Conservation (phyloP, 2,888 invertebrate genomes). For the Slavum lentiscoides region DNA sequence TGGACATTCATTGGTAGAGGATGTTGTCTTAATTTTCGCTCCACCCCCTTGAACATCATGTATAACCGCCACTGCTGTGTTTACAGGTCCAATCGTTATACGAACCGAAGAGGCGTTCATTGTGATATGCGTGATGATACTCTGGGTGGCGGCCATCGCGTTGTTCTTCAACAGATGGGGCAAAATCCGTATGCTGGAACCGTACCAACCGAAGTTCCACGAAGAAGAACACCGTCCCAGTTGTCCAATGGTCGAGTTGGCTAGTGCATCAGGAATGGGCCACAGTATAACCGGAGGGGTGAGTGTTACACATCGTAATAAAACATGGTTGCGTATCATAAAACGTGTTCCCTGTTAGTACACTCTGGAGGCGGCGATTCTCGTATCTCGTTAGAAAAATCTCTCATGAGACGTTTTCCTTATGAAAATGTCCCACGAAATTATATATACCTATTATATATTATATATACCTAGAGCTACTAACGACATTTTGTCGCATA, state of each 20-base stretch:
- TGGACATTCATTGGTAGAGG: too few species aligned
- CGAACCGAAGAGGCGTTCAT: slow-evolving; percentile 83
- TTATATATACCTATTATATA: too few species aligned
- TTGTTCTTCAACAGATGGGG: slow-evolving; percentile 94
- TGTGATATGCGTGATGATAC: slow-evolving; percentile 79
- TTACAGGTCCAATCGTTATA: slow-evolving; percentile 68
- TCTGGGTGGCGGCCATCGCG: slow-evolving; percentile 88
- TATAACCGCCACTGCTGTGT: neutral
- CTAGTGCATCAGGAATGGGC: slow-evolving; percentile 60
- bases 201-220: slow-evolving; percentile 87
- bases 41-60: too few species aligned
- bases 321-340: too few species aligned
- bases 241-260: slow-evolving; percentile 69
- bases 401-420: too few species aligned
- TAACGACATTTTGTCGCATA: too few species aligned
- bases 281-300: slow-evolving; percentile 51
- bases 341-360: too few species aligned
- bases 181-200: slow-evolving; percentile 89
- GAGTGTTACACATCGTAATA: neutral
- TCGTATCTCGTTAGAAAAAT: too few species aligned
- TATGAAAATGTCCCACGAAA: too few species aligned
- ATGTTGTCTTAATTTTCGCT: too few species aligned
- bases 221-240: slow-evolving; percentile 77
- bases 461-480: too few species aligned
- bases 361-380: too few species aligned